Base-by-base conservation (phyloP, 2,888 invertebrate genomes). In the Spisula subtruncata region DNA sequence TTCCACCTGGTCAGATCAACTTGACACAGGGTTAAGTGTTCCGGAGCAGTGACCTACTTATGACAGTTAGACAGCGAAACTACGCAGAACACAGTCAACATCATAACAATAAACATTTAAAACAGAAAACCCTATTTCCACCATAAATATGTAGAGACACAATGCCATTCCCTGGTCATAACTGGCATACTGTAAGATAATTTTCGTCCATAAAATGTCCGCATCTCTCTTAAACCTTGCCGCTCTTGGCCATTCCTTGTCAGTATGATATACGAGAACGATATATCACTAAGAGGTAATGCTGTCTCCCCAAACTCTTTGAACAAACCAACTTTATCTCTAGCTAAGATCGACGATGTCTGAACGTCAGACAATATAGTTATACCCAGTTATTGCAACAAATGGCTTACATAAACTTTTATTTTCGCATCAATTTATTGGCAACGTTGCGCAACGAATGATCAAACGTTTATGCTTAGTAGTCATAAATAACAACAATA, bases 171-270 rank as follows among this genome's bases (percentile, higher is more conserved):
- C 35, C 4, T 75, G 20, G 75, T 75, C 29, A 75, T 75, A 35
- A 35, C 35, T 75, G 25, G 75, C 25, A 32, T 75, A 35, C 75
- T 75, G 75, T 25, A 6, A 18, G 60, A 66, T 66, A 14, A 75
- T 75, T 75, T 75, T 35, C 35, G 75, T 75, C 75, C 75, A 75
- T 75, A 35, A 75, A 75, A 75, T 75, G 75, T 75, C 75, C 75
- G 14, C 35, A 32, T 75, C 29, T 75, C 35, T 75, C 75, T 35
- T 75, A 75, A 35, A 75, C 32, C 0, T 75, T 35, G 35, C 75
- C 75, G 35, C 32, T 35, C 32, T 14, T 75, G 75, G 32, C 75
- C 35, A 75, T 32, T 75, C 32, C 16, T 32, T 75, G 75, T 35
- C 75, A 75, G 25, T 25, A 75, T 35, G 35, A 75, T 35, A 35